Evolutionary conservation across 2,113 vertebrate species (phyloP).

Genomic region (Pelecanus crispus): DNA sequence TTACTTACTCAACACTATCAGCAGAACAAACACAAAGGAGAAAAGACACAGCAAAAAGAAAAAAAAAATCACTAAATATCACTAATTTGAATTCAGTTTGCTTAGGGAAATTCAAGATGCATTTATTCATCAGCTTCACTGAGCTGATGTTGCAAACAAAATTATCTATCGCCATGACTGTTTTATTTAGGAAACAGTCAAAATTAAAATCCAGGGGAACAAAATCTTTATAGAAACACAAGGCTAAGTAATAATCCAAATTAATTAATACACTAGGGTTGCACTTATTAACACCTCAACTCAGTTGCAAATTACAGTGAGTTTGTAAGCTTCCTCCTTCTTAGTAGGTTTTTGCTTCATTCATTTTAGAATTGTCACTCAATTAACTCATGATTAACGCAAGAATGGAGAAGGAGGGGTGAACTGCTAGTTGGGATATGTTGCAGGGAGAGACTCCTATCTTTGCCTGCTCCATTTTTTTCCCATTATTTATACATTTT

Average conservation of each 20-base stretch:
- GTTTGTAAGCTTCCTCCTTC: background rate
- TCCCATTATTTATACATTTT: background rate
- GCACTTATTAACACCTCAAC: background rate
- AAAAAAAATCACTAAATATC: background rate
- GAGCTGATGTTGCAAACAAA: constrained; percentile 9
- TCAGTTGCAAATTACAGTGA: background rate
- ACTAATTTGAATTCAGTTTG: background rate
- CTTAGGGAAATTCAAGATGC: background rate
- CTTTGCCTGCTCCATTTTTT: background rate
- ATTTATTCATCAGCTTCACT: constrained; percentile 6
- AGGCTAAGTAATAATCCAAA: background rate
- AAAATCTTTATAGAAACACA: background rate
- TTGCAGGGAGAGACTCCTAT: background rate
- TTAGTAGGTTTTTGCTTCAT: background rate
- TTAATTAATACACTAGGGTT: constrained; percentile 32
- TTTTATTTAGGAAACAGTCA: constrained; percentile 8
- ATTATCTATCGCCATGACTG: background rate
- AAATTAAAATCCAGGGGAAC: background rate
- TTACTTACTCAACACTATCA: background rate
- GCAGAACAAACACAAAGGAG: background rate
- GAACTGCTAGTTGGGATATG: background rate
- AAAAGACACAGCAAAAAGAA: background rate
- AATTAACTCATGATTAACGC: background rate
- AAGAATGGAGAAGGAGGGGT: background rate
- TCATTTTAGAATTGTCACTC: background rate